phyloP scores from a whole-genome alignment of 2,113 vertebrate species.

The Caranx melampygus region DNA sequence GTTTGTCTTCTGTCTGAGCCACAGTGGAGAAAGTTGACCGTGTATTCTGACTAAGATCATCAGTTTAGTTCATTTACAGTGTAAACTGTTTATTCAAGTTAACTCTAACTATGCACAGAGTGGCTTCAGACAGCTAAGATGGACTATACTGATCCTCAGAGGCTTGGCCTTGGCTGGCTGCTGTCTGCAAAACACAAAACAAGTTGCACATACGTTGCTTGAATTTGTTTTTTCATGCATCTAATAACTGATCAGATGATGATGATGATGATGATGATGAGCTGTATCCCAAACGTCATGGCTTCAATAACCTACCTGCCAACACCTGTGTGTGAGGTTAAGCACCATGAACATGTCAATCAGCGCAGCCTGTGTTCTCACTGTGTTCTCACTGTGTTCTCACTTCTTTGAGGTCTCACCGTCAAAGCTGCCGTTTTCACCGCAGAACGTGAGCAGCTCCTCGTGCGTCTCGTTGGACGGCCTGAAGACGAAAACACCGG shows the following conservation, averaged over 20 bases:
- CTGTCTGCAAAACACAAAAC: too few relatives aligned
- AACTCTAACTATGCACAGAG: not conserved
- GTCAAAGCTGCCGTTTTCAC: constrained; percentile 96
- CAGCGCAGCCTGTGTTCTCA: too few relatives aligned
- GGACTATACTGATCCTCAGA: not conserved
- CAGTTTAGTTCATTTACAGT: not conserved
- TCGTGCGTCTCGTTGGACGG: constrained; percentile 93
- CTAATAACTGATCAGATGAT: too few relatives aligned
- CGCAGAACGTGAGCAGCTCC: constrained; percentile 88
- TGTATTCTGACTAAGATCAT: not conserved
- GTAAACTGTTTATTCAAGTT: not conserved
- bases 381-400: too few relatives aligned
- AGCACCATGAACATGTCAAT: too few relatives aligned
- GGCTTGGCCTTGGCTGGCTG: too few relatives aligned
- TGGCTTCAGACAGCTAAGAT: not conserved
- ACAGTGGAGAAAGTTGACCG: not conserved
- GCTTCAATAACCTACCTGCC: too few relatives aligned
- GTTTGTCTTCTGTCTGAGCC: not conserved
- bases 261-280: too few relatives aligned
- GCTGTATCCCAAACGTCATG: too few relatives aligned
- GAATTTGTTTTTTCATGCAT: too few relatives aligned
- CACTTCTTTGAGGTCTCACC: constrained; percentile 81
- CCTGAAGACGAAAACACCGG: constrained; percentile 94
- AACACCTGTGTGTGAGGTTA: too few relatives aligned
- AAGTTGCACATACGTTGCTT: too few relatives aligned